Percentiles rank a stretch among this genome's conserved stretches.
Evolutionary conservation across 2,113 vertebrate species (phyloP).

Genomic region (Thunnus maccoyii): DNA sequence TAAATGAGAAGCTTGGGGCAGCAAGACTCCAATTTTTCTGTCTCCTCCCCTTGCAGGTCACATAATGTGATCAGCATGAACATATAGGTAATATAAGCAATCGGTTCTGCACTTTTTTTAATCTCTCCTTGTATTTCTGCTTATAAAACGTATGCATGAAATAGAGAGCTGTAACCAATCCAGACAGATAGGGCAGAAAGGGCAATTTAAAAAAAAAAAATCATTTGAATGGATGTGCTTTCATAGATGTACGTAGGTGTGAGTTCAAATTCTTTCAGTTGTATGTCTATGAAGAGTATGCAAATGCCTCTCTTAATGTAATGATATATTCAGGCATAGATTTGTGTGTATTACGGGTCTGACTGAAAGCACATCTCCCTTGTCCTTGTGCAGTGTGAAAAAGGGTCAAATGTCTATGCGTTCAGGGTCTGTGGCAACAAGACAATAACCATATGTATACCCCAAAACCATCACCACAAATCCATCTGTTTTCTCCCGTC

Average conservation of each 20-base stretch:
- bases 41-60: slow-evolving; percentile 39
- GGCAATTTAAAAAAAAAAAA: too few species aligned
- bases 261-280: slow-evolving; percentile 1
- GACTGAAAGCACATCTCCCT: background rate
- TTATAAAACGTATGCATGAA: slow-evolving; percentile 32
- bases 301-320: background rate
- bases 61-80: slow-evolving; percentile 47
- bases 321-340: background rate
- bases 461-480: background rate
- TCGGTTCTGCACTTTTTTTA: slow-evolving; percentile 39
- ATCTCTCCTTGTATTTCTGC: slow-evolving; percentile 18
- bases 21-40: slow-evolving; percentile 40
- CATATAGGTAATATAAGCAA: slow-evolving; percentile 56
- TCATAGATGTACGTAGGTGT: slow-evolving; percentile 1
- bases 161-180: slow-evolving; percentile 11
- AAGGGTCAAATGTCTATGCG: background rate
- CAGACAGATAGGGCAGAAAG: background rate
- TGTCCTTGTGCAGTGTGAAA: background rate
- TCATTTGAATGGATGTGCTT: slow-evolving; percentile 20
- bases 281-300: background rate
- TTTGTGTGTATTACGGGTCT: background rate
- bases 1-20: slow-evolving; percentile 50
- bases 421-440: background rate
- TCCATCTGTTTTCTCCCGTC: background rate
- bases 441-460: background rate